These are phyloP conservation scores for Apis laboriosa DNA, from an alignment of 1,140 invertebrate genomes.

Conservation along the genomic window DNA sequence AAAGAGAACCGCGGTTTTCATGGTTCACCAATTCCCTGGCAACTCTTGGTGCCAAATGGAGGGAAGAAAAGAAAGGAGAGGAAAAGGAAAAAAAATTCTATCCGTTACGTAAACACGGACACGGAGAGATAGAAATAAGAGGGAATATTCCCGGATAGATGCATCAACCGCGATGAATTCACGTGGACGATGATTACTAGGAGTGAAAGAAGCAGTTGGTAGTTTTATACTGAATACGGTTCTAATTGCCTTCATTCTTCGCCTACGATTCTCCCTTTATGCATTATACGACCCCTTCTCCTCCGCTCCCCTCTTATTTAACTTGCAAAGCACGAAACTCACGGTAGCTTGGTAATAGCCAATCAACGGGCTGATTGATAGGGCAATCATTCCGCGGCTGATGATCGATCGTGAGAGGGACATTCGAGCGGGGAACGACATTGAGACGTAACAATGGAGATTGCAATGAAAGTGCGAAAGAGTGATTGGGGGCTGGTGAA, in stretches of 20 bases:
- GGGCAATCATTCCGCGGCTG: background rate
- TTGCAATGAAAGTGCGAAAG: background rate
- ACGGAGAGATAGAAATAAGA: background rate
- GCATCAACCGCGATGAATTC: background rate
- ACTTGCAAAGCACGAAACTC: background rate
- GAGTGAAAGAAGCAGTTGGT: background rate
- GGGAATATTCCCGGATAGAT: background rate
- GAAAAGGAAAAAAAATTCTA: too few relatives aligned
- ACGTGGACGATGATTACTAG: background rate
- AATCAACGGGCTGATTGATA: constrained; percentile 20
- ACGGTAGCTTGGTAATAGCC: background rate
- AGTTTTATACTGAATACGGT: background rate
- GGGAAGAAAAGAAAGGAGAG: background rate
- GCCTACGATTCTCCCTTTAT: background rate
- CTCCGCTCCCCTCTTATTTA: background rate
- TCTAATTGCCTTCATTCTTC: constrained; percentile 14
- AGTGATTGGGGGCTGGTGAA: background rate
- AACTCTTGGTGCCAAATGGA: background rate
- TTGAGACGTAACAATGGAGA: background rate
- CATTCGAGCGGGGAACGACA: background rate
- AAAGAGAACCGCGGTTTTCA: constrained; percentile 47
- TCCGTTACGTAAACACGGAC: constrained; percentile 25
- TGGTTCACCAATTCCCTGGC: constrained; percentile 22
- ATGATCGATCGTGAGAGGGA: constrained; percentile 1
- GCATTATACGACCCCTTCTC: background rate